Evolutionary conservation across 2,888 invertebrate species (phyloP), one percentile per base, ranked within the genome.

Genomic region (Boloria euphrosyne): DNA sequence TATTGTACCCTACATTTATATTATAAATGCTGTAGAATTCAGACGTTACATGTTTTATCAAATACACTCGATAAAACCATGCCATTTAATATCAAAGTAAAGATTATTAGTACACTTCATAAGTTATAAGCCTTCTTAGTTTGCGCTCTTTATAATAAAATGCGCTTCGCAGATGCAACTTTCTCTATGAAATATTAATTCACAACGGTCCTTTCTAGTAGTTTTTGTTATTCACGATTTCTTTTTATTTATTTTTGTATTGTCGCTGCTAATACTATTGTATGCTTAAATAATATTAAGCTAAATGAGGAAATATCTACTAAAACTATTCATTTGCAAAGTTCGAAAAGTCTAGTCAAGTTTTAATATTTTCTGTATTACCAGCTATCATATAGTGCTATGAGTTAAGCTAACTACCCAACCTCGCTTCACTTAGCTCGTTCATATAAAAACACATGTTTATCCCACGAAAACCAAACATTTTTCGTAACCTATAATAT

Each of bases 171-270:
- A 61, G 63, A 66, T 63, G 66, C 65, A 66, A 68, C 52, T 66
- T 66, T 58, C 61, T 52, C 57, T 53, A 53, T 68, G 62, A 70
- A 70, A 68, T 68, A 70, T 70, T 70, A 68, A 70, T 68, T 68
- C 62, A 58, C 47, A 63, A 52, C 58, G 50, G 59, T 65, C 62
- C 59, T 63, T 61, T 53, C 66, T 63, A 14, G 52, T 31, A 62
- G 68, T 50, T 68, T 66, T 66, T 68, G 61, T 68, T 64, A 58
- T 46, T 59, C 52, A 18, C 14, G 14, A 62, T 58, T 65, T 51
- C 59, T 68, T n/a, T 64, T 63, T 57, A 44, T 53, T 51, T 27
- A 60, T 63, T 57, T 55, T 16, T 13, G 49, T 59, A 46, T 66
- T 62, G 31, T 53, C 7, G 44, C 55, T 43, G 13, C 18, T 54